Percentiles rank a stretch among this genome's conserved stretches.
These are phyloP conservation scores for Xestia ashworthii DNA, from an alignment of 2,888 invertebrate species.

Conservation along the genomic window DNA sequence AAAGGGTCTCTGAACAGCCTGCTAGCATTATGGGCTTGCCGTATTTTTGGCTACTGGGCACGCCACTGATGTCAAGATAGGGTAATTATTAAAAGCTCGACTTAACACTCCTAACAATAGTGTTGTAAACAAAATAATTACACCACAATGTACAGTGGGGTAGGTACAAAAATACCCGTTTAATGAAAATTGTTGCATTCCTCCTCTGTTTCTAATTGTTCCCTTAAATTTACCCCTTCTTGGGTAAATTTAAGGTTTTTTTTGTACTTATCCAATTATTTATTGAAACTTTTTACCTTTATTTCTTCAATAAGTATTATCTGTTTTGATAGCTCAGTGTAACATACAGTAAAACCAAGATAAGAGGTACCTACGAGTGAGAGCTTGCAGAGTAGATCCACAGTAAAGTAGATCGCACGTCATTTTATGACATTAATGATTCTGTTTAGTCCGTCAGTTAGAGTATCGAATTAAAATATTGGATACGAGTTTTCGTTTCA, in stretches of 20 bases:
- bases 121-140: conserved; percentile 49
- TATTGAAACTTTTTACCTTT: too few species aligned
- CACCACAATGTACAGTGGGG: neutral
- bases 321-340: too few species aligned
- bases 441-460: too few species aligned
- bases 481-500: too few species aligned
- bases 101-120: conserved; percentile 35
- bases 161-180: conserved; percentile 17
- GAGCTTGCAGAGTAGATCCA: neutral
- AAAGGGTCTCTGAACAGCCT: too few species aligned
- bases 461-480: too few species aligned
- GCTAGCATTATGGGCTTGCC: too few species aligned
- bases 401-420: neutral
- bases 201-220: neutral
- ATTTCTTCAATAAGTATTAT: too few species aligned
- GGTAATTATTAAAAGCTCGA: conserved; percentile 56
- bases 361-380: neutral
- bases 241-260: neutral
- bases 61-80: too few species aligned
- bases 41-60: too few species aligned
- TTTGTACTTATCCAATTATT: neutral
- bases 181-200: conserved; percentile 45
- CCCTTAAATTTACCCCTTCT: conserved; percentile 3
- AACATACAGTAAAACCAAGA: neutral
- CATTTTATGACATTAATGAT: neutral